These are phyloP conservation scores for Pocillopora grandis DNA, from an alignment of 92 coral and sea anemone genomes.

Conservation along the genomic window DNA sequence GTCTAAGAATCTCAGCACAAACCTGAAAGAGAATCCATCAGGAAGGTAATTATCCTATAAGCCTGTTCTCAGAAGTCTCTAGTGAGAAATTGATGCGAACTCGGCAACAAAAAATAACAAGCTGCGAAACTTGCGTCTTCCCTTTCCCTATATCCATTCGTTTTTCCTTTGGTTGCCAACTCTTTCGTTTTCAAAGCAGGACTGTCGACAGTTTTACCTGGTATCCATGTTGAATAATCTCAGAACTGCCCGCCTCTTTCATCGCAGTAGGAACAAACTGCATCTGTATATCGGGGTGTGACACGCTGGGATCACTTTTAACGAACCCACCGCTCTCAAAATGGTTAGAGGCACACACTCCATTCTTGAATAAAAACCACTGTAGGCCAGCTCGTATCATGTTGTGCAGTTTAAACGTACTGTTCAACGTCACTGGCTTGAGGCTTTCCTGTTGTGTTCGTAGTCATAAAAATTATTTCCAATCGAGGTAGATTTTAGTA, in stretches of 20 bases:
- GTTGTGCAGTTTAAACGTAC: conserved; percentile 70
- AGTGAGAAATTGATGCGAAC: too few species aligned
- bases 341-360: conserved; percentile 73
- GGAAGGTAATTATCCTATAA: too few species aligned
- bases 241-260: conserved; percentile 61
- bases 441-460: conserved; percentile 58
- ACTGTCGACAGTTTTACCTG: conserved; percentile 49
- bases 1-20: conserved; percentile 68
- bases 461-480: neutral
- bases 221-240: conserved; percentile 62
- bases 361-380: conserved; percentile 72
- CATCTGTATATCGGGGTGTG: conserved; percentile 79
- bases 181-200: neutral
- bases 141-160: too few species aligned
- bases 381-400: conserved; percentile 67
- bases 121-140: too few species aligned
- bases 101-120: too few species aligned
- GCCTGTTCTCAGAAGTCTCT: too few species aligned
- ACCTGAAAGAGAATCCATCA: conserved; percentile 34
- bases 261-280: conserved; percentile 78
- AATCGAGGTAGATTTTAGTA: neutral
- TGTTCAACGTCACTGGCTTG: conserved; percentile 72
- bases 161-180: neutral
- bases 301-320: conserved; percentile 49
- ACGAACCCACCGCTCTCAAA: conserved; percentile 80